Base-by-base conservation (phyloP, 2,888 invertebrate genomes). In the Allacma fusca region DNA sequence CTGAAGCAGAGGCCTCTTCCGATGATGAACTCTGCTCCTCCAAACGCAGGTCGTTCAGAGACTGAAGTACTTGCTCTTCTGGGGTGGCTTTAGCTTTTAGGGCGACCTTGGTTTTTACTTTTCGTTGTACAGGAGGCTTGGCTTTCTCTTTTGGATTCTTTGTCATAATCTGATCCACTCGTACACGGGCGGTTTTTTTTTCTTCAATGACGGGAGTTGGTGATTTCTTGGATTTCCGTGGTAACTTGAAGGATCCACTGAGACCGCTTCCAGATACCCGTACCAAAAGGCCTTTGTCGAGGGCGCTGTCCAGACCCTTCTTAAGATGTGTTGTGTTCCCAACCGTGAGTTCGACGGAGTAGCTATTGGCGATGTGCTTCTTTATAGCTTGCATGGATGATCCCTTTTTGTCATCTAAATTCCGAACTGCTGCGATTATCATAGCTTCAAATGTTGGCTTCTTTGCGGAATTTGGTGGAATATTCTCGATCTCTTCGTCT, bases 321-420 rank as follows among this genome's bases (percentile, higher is more conserved):
- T 50, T 50, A 23, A 70, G 43, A n/a, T 26, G 24, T 1, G 19
- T n/a, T 1, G 24, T 50, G 19, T 19, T 26, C 1, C 1, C 19
- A 1, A 16, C 7, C 4, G 2, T 26, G 13, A 26, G n/a, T 13
- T 1, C 24, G 9, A 19, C 28, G 7, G 50, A 50, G 9, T 43
- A 50, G 50, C 26, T 70, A n/a, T 44, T 70, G 1, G 4, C 26
- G 24, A 70, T 44, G 7, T 21, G 43, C 44, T 70, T 70, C 28
- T 70, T 50, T 26, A 70, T 70, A 2, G 70, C 23, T 44, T 50
- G 44, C 16, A 50, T 9, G 1, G 70, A 70, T 4, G 70, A 50
- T 23, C 70, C 70, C 43, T 70, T 70, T 1, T 13, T 44, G 0
- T 70, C 70, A 70, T 50, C 26, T 21, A 70, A 26, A 44, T 1